Evolutionary conservation across 2,797 vertebrate species (phyloP).

Genomic region (Dendrocincla tyrannina): DNA sequence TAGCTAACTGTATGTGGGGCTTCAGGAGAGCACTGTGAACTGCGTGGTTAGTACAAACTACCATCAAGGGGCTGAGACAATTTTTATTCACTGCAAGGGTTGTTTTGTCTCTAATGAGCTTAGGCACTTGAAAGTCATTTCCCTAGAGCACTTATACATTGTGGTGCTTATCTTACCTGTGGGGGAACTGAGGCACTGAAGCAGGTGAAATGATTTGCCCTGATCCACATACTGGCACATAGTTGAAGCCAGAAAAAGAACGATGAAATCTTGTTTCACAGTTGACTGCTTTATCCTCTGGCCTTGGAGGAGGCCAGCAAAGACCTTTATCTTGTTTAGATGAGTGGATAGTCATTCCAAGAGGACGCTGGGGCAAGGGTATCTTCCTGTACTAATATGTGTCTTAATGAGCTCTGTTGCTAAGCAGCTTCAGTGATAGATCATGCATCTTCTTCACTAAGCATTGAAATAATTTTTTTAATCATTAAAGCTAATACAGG

Average conservation of each 20-base stretch:
- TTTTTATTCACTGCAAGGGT: not conserved
- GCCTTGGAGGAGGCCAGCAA: slow-evolving; percentile 12
- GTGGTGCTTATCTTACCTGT: slow-evolving; percentile 45
- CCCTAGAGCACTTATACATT: slow-evolving; percentile 3
- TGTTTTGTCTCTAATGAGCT: slow-evolving; percentile 25
- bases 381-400: slow-evolving; percentile 10
- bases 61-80: not conserved
- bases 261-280: slow-evolving; percentile 48
- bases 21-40: not conserved
- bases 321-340: slow-evolving; percentile 56
- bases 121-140: slow-evolving; percentile 37
- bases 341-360: slow-evolving; percentile 23
- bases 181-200: slow-evolving; percentile 43
- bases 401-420: slow-evolving; percentile 54
- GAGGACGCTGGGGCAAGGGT: not conserved
- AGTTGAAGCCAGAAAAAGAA: slow-evolving; percentile 30
- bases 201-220: slow-evolving; percentile 43
- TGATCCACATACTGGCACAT: not conserved
- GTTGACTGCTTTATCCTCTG: slow-evolving; percentile 47
- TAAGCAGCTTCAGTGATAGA: slow-evolving; percentile 36
- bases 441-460: slow-evolving; percentile 33
- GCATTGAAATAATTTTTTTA: slow-evolving; percentile 63
- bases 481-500: slow-evolving; percentile 60
- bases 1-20: not conserved
- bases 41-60: not conserved